Base-by-base conservation (phyloP, 2,113 vertebrate genomes). In the Australoheros scitulus region DNA sequence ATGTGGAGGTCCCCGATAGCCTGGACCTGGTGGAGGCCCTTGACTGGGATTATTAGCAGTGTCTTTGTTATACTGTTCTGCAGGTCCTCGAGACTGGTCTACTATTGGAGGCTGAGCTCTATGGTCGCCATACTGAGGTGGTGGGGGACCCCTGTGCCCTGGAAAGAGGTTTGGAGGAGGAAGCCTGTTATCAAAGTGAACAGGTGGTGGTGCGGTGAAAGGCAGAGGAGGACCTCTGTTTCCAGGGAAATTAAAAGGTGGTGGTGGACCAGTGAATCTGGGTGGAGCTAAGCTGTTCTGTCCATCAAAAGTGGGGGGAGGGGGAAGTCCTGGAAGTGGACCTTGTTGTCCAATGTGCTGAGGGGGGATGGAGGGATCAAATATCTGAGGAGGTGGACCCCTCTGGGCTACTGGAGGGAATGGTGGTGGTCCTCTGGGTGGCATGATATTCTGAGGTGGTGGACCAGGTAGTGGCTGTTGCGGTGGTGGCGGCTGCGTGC, bases 171-270 rank as follows among this genome's bases (percentile, higher is more conserved):
- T 88, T 17, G 96, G 95, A 3, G 94, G 92, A 47, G 96, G 96
- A 17, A 95, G 95, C 86, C 97, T 96, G 6, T 89, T 94, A 18
- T 98, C 98, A 94, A 95, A 96, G 76, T 92, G 96, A 76, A 77
- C 86, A 50, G 85, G 94, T 60, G 94, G 93, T 2, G 77, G 94
- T 18, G 90, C 89, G 1, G 92, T 14, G 47, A 95, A 98, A 63
- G 93, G 89, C 82, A 95, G 93, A 6, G 90, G 93, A 15, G 96
- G 97, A 57, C 96, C 97, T 32, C 97, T 97, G 38, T 95, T 97
- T 87, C 94, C 92, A 82, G 97, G 93, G 83, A 98, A 97, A 74
- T 95, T 96, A 76, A 97, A 96, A 88, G 97, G 96, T 61, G 96
- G 96, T 68, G 96, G 97, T 0, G 95, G 97, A 22, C 94, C 93